A percentile compares a stretch with the other conserved stretches of the same genome.
Evolutionary conservation across 1,140 invertebrate species (phyloP).

Genomic region (Eriocheir sinensis): DNA sequence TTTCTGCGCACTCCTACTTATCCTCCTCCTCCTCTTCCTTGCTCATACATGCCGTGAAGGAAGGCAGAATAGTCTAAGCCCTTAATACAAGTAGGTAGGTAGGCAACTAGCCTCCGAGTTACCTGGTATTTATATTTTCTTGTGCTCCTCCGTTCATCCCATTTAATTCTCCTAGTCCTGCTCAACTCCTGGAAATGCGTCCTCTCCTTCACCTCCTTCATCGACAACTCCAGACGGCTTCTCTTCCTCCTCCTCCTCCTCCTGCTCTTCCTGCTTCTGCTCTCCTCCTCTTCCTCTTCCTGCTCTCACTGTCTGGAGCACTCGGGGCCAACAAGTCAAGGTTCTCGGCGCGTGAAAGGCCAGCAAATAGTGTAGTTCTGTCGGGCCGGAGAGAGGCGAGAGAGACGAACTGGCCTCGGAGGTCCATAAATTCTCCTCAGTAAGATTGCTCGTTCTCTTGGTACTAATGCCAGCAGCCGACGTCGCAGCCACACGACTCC

Average conservation of each 20-base stretch:
- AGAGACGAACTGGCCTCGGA: neutral
- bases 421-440: slow-evolving; percentile 23
- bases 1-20: neutral
- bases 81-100: too few species aligned
- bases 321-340: neutral
- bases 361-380: neutral
- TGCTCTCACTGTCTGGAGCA: neutral
- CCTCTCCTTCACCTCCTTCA: neutral
- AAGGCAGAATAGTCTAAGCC: too few species aligned
- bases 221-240: neutral
- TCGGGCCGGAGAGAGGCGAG: neutral
- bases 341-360: slow-evolving; percentile 9
- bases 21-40: neutral
- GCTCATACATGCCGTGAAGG: too few species aligned
- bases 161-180: too few species aligned
- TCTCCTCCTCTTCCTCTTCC: too few species aligned
- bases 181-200: neutral
- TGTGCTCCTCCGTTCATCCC: too few species aligned
- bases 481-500: neutral
- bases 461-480: neutral
- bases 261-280: neutral
- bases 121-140: too few species aligned
- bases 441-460: slow-evolving; percentile 9
- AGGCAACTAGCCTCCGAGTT: too few species aligned
- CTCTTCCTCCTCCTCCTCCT: neutral